phyloP scores from a whole-genome alignment of 2,113 vertebrate species.

The Ancistrus triradiatus region DNA sequence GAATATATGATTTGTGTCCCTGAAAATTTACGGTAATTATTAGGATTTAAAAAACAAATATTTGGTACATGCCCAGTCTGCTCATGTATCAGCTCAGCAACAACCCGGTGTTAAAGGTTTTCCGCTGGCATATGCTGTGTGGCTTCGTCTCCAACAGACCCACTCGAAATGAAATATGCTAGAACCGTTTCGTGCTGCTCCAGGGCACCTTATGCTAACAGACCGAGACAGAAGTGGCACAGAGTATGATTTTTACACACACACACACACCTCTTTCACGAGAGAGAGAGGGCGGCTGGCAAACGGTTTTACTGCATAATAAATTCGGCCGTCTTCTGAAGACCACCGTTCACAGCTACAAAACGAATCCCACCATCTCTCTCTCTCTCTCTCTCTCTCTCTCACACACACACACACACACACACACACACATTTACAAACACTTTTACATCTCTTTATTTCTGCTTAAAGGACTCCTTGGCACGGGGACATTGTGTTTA shows the following conservation, averaged over 20 bases:
- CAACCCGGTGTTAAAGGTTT: background rate
- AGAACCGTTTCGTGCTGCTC: constrained; percentile 46
- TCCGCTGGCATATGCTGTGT: too few relatives aligned
- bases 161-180: constrained; percentile 52
- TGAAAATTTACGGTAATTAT: too few relatives aligned
- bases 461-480: constrained; percentile 17
- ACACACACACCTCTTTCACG: constrained; percentile 46
- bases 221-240: too few relatives aligned
- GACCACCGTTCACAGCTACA: constrained; percentile 29
- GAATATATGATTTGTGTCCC: too few relatives aligned
- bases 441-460: constrained; percentile 47
- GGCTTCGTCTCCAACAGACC: constrained; percentile 35
- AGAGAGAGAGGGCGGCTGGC: constrained; percentile 47
- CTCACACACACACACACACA: too few relatives aligned
- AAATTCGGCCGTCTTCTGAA: constrained; percentile 56
- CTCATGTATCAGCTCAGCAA: too few relatives aligned
- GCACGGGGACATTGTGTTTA: constrained; percentile 34
- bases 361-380: constrained; percentile 16
- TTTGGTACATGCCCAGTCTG: too few relatives aligned
- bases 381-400: constrained; percentile 31
- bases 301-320: constrained; percentile 54
- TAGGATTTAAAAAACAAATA: too few relatives aligned
- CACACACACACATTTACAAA: constrained; percentile 31
- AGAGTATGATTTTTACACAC: constrained; percentile 39
- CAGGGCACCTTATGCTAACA: constrained; percentile 48